These are phyloP conservation scores for Zosterops lateralis DNA, from an alignment of 2,113 vertebrate genomes.

Conservation along the genomic window DNA sequence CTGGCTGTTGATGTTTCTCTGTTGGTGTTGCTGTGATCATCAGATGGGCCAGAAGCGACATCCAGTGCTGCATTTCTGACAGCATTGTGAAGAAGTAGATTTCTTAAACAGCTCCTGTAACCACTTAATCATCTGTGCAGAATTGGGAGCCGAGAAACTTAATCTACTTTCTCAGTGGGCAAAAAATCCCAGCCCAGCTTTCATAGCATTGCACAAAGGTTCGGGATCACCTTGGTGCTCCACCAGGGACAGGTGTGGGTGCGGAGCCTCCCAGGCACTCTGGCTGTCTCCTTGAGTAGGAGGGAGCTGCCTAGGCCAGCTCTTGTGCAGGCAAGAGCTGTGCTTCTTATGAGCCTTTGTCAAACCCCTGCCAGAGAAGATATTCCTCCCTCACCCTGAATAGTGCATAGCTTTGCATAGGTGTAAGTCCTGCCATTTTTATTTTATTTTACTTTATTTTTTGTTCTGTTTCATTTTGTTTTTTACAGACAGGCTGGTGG, in stretches of 20 bases:
- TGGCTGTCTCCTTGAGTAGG: neutral
- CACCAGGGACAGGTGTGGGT: neutral
- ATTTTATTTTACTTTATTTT: constrained; percentile 78
- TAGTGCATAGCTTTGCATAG: neutral
- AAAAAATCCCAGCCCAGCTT: rapidly evolving
- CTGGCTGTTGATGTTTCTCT: neutral
- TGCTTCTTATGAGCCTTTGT: neutral
- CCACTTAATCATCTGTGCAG: neutral
- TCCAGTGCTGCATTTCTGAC: neutral
- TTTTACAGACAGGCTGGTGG: constrained; percentile 86
- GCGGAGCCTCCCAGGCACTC: neutral
- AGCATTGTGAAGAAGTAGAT: neutral
- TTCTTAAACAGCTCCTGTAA: neutral
- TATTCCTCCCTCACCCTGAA: neutral
- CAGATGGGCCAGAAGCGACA: neutral
- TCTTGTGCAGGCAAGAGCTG: neutral
- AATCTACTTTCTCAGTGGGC: neutral
- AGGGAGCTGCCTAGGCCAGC: neutral
- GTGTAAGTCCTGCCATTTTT: constrained; percentile 50
- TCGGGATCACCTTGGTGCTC: neutral
- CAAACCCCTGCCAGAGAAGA: neutral
- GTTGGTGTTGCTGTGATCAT: neutral
- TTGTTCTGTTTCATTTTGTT: constrained; percentile 75
- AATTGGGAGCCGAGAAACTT: rapidly evolving
- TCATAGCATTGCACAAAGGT: neutral